Evolutionary conservation across 2,797 vertebrate species (phyloP).

Genomic region (Clarias platycephalus): DNA sequence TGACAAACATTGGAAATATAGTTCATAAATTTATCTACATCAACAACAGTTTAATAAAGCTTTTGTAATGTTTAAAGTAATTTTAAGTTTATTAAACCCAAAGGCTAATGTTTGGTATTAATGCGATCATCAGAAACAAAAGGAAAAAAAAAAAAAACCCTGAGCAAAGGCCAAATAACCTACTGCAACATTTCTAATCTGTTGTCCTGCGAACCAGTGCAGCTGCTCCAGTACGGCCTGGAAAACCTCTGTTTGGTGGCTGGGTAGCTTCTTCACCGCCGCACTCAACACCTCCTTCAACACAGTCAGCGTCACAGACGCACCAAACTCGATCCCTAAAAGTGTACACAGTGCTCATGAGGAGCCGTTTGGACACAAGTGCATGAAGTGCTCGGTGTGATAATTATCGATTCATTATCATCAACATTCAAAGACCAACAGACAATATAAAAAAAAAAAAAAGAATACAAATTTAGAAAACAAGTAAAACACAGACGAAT

Average conservation of each 20-base stretch:
- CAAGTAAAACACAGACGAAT: background rate
- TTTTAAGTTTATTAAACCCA: background rate
- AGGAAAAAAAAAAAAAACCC: no score
- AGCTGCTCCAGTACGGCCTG: constrained; percentile 85
- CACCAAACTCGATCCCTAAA: constrained; percentile 84
- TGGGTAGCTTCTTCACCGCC: constrained; percentile 70
- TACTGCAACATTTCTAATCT: constrained; percentile 94
- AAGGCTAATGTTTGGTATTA: background rate
- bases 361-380: background rate
- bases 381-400: no score
- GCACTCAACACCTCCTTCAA: constrained; percentile 76
- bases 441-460: background rate
- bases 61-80: background rate
- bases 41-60: background rate
- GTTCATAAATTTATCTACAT: background rate
- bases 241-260: constrained; percentile 81
- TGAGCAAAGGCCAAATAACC: constrained; percentile 55
- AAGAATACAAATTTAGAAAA: background rate
- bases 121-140: no score
- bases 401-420: background rate
- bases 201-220: constrained; percentile 90
- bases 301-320: constrained; percentile 79
- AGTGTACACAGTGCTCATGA: background rate
- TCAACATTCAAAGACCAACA: background rate
- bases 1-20: background rate